Conservation (phyloP, 1,140 invertebrate species). For the Drosophila sp. region DNA sequence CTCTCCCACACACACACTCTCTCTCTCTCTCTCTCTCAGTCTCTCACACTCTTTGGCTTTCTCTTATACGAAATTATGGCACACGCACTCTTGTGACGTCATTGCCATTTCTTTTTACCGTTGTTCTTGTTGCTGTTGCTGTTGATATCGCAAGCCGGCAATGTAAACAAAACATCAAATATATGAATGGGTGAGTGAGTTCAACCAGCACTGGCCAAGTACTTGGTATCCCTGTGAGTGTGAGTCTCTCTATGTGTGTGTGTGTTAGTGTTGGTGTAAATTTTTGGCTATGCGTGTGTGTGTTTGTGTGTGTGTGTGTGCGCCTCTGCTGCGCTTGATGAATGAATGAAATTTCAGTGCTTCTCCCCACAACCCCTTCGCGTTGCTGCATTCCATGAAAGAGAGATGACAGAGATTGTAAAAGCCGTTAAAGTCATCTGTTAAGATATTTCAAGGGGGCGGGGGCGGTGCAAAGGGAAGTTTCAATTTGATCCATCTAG, state of each 20-base stretch:
- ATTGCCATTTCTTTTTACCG: slow-evolving; percentile 27
- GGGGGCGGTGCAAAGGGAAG: neutral
- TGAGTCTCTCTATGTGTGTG: neutral
- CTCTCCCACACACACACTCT: too few species aligned
- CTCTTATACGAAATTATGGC: slow-evolving; percentile 62
- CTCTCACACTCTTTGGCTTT: slow-evolving; percentile 17
- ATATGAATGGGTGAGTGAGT: slow-evolving; percentile 66
- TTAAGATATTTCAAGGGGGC: neutral
- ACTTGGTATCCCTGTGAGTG: slow-evolving; percentile 1
- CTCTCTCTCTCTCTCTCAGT: neutral
- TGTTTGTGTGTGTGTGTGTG: slow-evolving; percentile 43
- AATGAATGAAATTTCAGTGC: slow-evolving; percentile 51
- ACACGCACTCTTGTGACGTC: slow-evolving; percentile 48
- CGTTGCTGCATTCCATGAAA: neutral
- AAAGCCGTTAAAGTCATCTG: neutral
- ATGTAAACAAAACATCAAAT: slow-evolving; percentile 79
- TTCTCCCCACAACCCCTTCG: neutral
- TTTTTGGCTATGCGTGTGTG: slow-evolving; percentile 34
- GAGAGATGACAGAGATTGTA: slow-evolving; percentile 1
- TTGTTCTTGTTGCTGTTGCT: neutral
- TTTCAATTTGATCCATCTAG: neutral
- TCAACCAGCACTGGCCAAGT: slow-evolving; percentile 24
- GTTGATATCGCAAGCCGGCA: slow-evolving; percentile 60
- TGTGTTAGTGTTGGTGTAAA: slow-evolving; percentile 2
- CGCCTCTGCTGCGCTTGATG: slow-evolving; percentile 45